Base-by-base conservation (phyloP, 2,888 invertebrate species). In the Gibbula magus region DNA sequence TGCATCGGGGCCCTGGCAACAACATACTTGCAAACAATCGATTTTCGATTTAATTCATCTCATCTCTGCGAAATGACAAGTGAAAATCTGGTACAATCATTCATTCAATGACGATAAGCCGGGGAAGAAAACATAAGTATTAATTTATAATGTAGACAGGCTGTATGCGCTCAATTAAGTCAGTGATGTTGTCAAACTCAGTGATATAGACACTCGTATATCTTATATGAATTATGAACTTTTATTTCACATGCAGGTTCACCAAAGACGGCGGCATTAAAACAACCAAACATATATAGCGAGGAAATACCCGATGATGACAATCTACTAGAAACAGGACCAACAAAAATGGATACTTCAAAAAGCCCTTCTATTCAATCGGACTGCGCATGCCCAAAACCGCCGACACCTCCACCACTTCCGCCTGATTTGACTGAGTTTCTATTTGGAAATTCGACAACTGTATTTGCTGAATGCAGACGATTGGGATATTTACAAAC, bases 321-420 rank as follows among this genome's bases (percentile, higher is more conserved):
- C 10, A 25, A 61, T 29, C 25, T 10, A 13, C 16, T 61, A 1
- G 29, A 5, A 7, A 45, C 45, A 10, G 45, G 45, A 13, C 45
- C 45, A 45, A n/a, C 25, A 20, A 20, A 20, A 56, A 56, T 20
- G 16, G 25, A 29, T 13, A 61, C 25, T 25, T 61, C 61, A 25
- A 29, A 61, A 1, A 13, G 13, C 45, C 45, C 45, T 61, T 18
- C 25, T 18, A 61, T 29, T 25, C 61, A 61, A 61, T 13, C 16
- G 10, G 61, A 61, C 29, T 61, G 61, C 29, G 29, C 25, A 61
- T 74, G 74, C 13, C 51, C 51, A n/a, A 74, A 51, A 35, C 74
- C 74, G 13, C 74, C 74, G 22, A 39, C 74, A 8, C 74, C 74
- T 22, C 74, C 74, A 20, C 45, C 45, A 18, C 22, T 74, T 51